Conservation (phyloP, 1,140 invertebrate species). For the Pemphigus obesinymphae region DNA sequence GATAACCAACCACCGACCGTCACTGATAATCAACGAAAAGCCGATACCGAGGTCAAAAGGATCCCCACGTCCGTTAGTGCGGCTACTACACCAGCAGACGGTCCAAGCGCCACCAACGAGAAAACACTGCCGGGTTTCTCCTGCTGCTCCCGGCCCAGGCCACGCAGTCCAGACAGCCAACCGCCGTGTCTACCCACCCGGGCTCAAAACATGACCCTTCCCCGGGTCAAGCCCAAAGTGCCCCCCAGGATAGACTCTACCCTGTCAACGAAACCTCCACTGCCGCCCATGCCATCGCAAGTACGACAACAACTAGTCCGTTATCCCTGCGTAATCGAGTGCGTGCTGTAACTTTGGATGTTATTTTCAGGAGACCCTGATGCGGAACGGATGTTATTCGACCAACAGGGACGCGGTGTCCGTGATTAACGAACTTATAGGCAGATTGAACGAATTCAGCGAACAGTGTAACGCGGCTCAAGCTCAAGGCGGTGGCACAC, state of each 20-base stretch:
- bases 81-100: neutral
- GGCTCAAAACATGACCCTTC: conserved; percentile 24
- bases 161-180: conserved; percentile 50
- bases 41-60: neutral
- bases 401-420: conserved; percentile 39
- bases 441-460: conserved; percentile 63
- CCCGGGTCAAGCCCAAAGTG: conserved; percentile 34
- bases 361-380: conserved; percentile 36
- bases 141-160: conserved; percentile 44
- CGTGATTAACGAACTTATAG: conserved; percentile 57
- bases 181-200: conserved; percentile 52
- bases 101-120: neutral
- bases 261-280: conserved; percentile 57
- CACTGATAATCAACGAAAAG: neutral
- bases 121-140: conserved; percentile 41
- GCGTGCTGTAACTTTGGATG: neutral
- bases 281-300: conserved; percentile 63
- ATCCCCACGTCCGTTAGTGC: neutral
- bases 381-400: conserved; percentile 43
- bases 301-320: conserved; percentile 50
- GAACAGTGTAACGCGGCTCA: conserved; percentile 64
- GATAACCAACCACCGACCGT: neutral
- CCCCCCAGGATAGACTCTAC: conserved; percentile 35
- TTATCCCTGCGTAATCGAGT: neutral
- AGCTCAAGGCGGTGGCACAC: conserved; percentile 62